Percentiles rank a stretch among this genome's conserved stretches.
These are phyloP conservation scores for Reticulitermes speratus DNA, from an alignment of 1,140 invertebrate species.

Conservation along the genomic window DNA sequence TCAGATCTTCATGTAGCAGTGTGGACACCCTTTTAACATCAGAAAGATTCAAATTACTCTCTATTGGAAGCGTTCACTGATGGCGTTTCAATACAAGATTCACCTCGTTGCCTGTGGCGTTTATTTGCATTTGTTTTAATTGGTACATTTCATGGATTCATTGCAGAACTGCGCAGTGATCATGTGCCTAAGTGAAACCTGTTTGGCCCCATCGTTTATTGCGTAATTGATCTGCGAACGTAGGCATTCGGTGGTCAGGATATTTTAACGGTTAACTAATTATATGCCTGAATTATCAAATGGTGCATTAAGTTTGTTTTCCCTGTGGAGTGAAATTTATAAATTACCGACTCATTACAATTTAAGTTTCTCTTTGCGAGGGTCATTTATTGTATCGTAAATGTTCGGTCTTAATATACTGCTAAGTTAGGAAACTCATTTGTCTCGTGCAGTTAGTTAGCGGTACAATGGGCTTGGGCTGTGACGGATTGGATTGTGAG, in stretches of 20 bases:
- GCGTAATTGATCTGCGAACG: not conserved
- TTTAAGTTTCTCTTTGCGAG: not conserved
- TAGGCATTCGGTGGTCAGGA: not conserved
- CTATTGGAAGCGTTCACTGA: too few relatives aligned
- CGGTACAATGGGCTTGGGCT: too few relatives aligned
- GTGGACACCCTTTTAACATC: too few relatives aligned
- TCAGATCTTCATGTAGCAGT: too few relatives aligned
- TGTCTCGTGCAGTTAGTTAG: too few relatives aligned
- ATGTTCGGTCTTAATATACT: too few relatives aligned
- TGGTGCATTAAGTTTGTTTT: not conserved
- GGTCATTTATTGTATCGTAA: not conserved
- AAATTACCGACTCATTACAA: not conserved
- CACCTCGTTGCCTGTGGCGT: not conserved
- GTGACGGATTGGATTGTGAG: too few relatives aligned
- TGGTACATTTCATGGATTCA: not conserved
- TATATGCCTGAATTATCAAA: not conserved
- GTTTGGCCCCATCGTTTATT: not conserved
- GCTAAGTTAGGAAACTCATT: too few relatives aligned
- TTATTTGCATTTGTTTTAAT: not conserved
- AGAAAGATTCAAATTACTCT: too few relatives aligned
- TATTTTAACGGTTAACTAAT: not conserved
- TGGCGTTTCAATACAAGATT: not conserved
- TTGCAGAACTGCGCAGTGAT: not conserved
- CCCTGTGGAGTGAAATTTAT: not conserved
- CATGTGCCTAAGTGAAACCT: not conserved